Evolutionary conservation across 2,113 vertebrate species (phyloP).

Genomic region (Empidonax traillii): DNA sequence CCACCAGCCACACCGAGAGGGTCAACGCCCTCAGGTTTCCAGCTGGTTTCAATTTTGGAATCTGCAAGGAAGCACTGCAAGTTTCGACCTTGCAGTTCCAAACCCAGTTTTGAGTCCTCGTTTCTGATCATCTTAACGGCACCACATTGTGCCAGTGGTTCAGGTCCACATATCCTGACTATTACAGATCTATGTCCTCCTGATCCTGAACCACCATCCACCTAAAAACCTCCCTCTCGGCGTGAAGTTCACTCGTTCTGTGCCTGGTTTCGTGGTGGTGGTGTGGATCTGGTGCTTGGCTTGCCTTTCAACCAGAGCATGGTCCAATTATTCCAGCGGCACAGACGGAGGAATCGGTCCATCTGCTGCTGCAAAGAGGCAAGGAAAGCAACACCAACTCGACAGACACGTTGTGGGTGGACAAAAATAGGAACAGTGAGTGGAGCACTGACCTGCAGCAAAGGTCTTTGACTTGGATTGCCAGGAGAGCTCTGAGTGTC

Average conservation of each 20-base stretch:
- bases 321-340: neutral
- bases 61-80: neutral
- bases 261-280: neutral
- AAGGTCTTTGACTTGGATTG: conserved; percentile 48
- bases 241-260: neutral
- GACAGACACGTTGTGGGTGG: neutral
- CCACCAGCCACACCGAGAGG: neutral
- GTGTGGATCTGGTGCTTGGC: neutral
- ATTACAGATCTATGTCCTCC: rapidly evolving
- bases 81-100: neutral
- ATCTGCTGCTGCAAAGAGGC: neutral
- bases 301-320: neutral
- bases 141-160: rapidly evolving
- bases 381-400: conserved; percentile 1
- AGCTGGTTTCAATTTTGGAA: neutral
- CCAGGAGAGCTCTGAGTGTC: conserved; percentile 32
- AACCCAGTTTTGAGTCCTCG: neutral
- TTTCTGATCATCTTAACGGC: neutral
- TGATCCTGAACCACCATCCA: neutral
- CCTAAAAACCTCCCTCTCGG: neutral
- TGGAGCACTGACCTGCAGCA: conserved; percentile 52
- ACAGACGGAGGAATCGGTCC: neutral
- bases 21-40: neutral
- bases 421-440: conserved; percentile 47
- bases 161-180: rapidly evolving